Percentiles rank a stretch among this genome's conserved stretches.
Conservation (phyloP, 2,797 vertebrate genomes). For the Hippoglossus hippoglossus region DNA sequence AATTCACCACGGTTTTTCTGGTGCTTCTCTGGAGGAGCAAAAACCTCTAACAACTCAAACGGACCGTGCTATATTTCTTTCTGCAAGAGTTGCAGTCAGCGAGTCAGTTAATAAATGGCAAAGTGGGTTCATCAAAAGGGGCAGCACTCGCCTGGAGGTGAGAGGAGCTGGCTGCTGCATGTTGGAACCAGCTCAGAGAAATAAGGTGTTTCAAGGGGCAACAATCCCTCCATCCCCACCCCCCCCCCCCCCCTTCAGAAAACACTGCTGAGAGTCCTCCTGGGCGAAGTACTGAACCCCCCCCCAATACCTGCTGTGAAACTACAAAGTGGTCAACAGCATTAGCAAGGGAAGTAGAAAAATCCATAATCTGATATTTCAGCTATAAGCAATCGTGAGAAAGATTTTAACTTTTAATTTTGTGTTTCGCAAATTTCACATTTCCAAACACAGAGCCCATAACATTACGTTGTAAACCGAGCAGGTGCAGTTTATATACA, state of each 20-base stretch:
- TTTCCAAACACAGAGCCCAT: conserved; percentile 24
- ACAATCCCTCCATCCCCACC: conserved; percentile 4
- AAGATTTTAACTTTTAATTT: conserved; percentile 2
- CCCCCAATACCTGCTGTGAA: conserved; percentile 13
- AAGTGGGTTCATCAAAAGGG: conserved; percentile 65
- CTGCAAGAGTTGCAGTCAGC: conserved; percentile 35
- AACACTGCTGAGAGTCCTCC: conserved; percentile 21
- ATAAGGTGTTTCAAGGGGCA: conserved; percentile 28
- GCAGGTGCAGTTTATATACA: conserved; percentile 4
- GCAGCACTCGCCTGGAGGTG: conserved; percentile 62
- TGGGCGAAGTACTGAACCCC: conserved; percentile 3
- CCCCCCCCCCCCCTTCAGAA: conserved; percentile 3
- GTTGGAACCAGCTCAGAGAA: conserved; percentile 40
- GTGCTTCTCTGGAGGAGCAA: conserved; percentile 7
- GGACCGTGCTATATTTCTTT: conserved; percentile 29
- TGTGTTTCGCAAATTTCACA: conserved; percentile 16
- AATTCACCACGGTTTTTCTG: conserved; percentile 17
- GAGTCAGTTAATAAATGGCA: conserved; percentile 66
- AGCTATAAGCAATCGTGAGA: conserved; percentile 5
- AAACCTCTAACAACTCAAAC: conserved; percentile 32
- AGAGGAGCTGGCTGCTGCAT: conserved; percentile 43
- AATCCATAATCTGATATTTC: background rate
- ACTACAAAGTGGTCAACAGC: conserved; percentile 24
- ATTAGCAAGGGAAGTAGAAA: background rate
- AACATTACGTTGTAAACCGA: conserved; percentile 20